phyloP scores from a whole-genome alignment of 2,888 invertebrate species.

The Acronicta psi region DNA sequence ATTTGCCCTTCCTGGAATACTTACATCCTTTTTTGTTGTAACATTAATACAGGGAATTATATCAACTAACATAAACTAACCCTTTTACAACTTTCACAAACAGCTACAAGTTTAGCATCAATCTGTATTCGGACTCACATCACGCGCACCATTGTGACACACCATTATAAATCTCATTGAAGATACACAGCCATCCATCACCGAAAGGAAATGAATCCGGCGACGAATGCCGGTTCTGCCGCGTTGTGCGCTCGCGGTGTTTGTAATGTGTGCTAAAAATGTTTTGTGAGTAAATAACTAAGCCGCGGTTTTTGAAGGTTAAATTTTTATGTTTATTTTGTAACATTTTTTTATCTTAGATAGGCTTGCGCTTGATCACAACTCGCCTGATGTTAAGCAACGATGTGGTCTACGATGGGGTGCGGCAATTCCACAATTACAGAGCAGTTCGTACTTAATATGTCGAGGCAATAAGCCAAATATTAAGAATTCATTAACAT shows the following conservation, averaged over 20 bases:
- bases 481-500: too few relatives aligned
- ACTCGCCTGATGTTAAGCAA: too few relatives aligned
- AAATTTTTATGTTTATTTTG: neutral
- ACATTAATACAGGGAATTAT: too few relatives aligned
- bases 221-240: slow-evolving; percentile 47
- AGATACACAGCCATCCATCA: slow-evolving; percentile 86
- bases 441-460: too few relatives aligned
- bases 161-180: slow-evolving; percentile 88
- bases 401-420: too few relatives aligned
- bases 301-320: slow-evolving; percentile 10
- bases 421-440: too few relatives aligned
- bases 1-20: too few relatives aligned
- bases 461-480: too few relatives aligned
- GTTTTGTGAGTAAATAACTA: slow-evolving; percentile 1
- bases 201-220: slow-evolving; percentile 84
- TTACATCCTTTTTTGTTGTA: too few relatives aligned
- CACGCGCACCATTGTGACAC: slow-evolving; percentile 80
- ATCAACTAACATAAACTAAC: neutral
- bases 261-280: slow-evolving; percentile 19
- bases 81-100: slow-evolving; percentile 7
- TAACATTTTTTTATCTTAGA: too few relatives aligned
- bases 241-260: slow-evolving; percentile 19
- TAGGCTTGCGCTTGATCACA: too few relatives aligned
- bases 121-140: slow-evolving; percentile 60
- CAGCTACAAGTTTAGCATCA: slow-evolving; percentile 58